A percentile compares a stretch with the other conserved stretches of the same genome.
Conservation (phyloP, 2,888 invertebrate species). For the Callosobruchus maculatus region DNA sequence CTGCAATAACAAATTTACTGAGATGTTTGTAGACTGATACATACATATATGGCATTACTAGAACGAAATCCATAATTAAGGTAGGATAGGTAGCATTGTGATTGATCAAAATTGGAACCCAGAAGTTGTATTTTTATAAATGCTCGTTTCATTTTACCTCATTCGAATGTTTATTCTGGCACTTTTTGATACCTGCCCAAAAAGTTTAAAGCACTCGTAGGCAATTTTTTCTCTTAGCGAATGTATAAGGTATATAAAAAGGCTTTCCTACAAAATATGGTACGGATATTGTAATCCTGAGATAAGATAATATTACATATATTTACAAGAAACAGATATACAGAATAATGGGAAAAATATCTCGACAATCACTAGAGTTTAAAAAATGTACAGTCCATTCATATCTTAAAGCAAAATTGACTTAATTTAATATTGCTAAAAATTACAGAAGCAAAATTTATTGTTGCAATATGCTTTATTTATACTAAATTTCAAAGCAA, state of each 20-base stretch:
- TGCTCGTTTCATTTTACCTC: not conserved
- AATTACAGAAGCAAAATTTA: conserved; percentile 18
- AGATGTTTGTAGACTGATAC: no score
- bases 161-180: not conserved
- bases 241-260: not conserved
- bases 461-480: no score
- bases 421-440: no score
- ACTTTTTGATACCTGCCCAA: not conserved
- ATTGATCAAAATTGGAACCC: no score
- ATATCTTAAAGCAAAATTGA: no score
- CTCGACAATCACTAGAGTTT: not conserved
- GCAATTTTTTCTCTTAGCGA: not conserved
- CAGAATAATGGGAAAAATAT: conserved; percentile 5
- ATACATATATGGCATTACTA: no score
- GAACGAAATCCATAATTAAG: no score
- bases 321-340: conserved; percentile 21
- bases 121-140: no score
- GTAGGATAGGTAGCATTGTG: no score
- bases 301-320: conserved; percentile 20
- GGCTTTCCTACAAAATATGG: conserved; percentile 14
- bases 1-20: no score
- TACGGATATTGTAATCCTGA: conserved; percentile 24
- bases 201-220: not conserved
- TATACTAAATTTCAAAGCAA: no score
- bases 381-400: not conserved